Evolutionary conservation across 1,140 invertebrate species (phyloP).

Genomic region (Phortica variegata): DNA sequence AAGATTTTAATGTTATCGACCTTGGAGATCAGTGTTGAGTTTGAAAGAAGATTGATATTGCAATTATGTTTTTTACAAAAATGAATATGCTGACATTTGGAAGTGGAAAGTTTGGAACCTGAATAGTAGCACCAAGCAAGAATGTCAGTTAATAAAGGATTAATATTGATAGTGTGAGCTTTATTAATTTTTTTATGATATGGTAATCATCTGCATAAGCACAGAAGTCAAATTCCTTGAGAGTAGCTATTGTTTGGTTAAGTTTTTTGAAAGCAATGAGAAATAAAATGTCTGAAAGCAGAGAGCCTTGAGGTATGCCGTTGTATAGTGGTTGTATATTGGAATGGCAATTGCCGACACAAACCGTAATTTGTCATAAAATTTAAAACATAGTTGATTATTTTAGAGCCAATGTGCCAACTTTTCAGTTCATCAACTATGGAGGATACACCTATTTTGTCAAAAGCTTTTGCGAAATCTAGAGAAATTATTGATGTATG

Average conservation of each 20-base stretch:
- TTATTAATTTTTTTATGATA: background rate
- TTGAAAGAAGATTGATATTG: too few relatives aligned
- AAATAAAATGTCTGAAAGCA: slow-evolving; percentile 4
- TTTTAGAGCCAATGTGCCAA: slow-evolving; percentile 9
- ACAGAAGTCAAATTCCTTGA: slow-evolving; percentile 2
- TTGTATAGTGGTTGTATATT: background rate
- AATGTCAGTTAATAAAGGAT: background rate
- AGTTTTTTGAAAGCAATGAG: slow-evolving; percentile 7
- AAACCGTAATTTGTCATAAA: slow-evolving; percentile 8
- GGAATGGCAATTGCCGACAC: background rate
- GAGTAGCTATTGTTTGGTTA: background rate
- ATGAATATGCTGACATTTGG: slow-evolving; percentile 11
- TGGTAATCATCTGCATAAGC: slow-evolving; percentile 11
- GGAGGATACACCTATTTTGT: slow-evolving; percentile 4
- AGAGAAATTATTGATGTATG: slow-evolving; percentile 1
- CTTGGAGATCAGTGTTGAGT: background rate
- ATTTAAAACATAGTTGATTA: slow-evolving; percentile 3
- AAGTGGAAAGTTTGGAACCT: slow-evolving; percentile 1
- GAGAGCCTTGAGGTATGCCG: slow-evolving; percentile 10
- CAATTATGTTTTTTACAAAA: too few relatives aligned
- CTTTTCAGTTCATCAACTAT: slow-evolving; percentile 1
- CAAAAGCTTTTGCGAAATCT: slow-evolving; percentile 6
- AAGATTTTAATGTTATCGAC: slow-evolving; percentile 3
- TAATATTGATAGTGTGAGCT: background rate
- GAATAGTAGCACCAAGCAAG: background rate